Base-by-base conservation (phyloP, 2,888 invertebrate species). In the Pristionchus exspectatus region DNA sequence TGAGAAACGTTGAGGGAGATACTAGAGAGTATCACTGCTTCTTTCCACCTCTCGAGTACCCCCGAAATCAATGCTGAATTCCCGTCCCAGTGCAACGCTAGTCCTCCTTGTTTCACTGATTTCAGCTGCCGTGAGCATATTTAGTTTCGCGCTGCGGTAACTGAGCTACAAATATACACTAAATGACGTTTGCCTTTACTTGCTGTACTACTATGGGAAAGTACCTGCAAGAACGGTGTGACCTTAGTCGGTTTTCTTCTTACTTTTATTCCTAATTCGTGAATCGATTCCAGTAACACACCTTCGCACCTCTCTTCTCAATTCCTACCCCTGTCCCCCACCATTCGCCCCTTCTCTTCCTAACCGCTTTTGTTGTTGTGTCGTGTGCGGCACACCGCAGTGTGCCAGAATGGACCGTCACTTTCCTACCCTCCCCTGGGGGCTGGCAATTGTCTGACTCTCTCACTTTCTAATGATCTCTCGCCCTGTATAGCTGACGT, bases 311-410 rank as follows among this genome's bases (percentile, higher is more conserved):
- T 9, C 33, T 72, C 30, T 12, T 30, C 72, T 30, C 72, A 38
- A 18, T 16, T 44, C 77, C 44, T 44, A n/a, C 44, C 77, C 77
- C 24, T 77, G 44, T 12, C 24, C 10, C 77, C 30, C 30, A 5
- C 56, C 56, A 38, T 5, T 38, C 38, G 38, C 38, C 69, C 27
- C 69, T 10, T 33, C 72, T 18, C 72, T 72, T 72, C 72, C 72
- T 77, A 77, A 77, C 77, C 44, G 77, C 77, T 77, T 77, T 77
- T 77, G 77, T 77, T 77, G 77, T 77, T 77, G 38, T 72, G 72
- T 72, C 72, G 72, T 27, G 18, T 33, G 72, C 27, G 72, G 16
- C 27, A 3, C 38, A 44, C 77, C 38, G 38, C 38, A 38, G 38
- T 38, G 38, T 74, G 74, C 74, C 74, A 77, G 77, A 77, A 77